Conservation (phyloP, 2,797 vertebrate species). For the Bovichtus variegatus region DNA sequence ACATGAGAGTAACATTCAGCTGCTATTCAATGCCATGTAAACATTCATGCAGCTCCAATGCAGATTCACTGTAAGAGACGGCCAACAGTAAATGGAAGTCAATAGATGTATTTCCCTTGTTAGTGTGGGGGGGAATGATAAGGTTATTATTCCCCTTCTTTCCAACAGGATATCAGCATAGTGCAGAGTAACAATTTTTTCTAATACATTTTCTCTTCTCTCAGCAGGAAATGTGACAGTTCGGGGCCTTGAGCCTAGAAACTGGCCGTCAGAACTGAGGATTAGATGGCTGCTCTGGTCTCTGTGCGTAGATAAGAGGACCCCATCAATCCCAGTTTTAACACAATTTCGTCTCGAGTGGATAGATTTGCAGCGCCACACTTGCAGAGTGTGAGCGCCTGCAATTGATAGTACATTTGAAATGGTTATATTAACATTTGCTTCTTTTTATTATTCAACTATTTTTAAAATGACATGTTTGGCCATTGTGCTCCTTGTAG, state of each 20-base stretch:
- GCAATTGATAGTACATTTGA: conserved; percentile 11
- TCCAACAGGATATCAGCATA: conserved; percentile 36
- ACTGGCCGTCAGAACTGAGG: conserved; percentile 35
- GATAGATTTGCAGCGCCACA: conserved; percentile 27
- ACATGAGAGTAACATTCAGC: not conserved
- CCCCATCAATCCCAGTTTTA: conserved; percentile 33
- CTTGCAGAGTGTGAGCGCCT: not conserved
- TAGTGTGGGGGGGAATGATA: not conserved
- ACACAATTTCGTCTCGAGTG: conserved; percentile 18
- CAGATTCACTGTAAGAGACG: not conserved
- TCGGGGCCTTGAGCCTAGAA: conserved; percentile 54
- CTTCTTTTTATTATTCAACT: not conserved
- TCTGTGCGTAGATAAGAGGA: conserved; percentile 49
- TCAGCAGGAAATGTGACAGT: conserved; percentile 39
- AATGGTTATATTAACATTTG: not conserved
- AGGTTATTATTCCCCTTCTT: conserved; percentile 19
- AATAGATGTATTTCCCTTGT: not conserved
- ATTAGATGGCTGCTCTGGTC: conserved; percentile 56
- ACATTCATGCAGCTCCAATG: not conserved
- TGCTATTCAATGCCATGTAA: not conserved
- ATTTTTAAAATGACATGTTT: not conserved
- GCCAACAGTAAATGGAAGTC: not conserved
- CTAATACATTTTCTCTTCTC: conserved; percentile 28
- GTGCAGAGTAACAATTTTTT: conserved; percentile 16
- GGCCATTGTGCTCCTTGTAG: not conserved